These are phyloP conservation scores for Caenorhabditis becei DNA, from an alignment of 2,888 invertebrate genomes.

Conservation along the genomic window DNA sequence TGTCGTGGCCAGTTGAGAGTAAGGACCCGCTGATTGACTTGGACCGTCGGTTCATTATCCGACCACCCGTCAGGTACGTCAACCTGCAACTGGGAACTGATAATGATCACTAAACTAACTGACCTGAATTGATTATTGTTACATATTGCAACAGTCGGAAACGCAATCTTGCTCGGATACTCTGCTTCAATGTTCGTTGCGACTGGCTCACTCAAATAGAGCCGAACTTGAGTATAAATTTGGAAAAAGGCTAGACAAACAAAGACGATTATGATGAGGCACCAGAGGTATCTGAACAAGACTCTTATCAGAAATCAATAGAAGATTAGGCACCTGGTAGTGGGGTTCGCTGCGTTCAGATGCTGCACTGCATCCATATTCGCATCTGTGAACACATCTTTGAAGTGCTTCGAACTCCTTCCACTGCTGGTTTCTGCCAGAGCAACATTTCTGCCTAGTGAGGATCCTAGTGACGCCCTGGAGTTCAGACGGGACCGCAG, in stretches of 20 bases:
- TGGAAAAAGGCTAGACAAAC: constrained; percentile 75
- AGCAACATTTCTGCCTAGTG: constrained; percentile 34
- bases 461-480: constrained; percentile 52
- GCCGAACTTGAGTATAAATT: constrained; percentile 72
- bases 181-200: constrained; percentile 80
- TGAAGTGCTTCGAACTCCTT: constrained; percentile 61
- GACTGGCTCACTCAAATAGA: constrained; percentile 70
- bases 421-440: constrained; percentile 59
- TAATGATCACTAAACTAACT: background rate
- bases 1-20: constrained; percentile 54
- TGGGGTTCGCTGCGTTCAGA: constrained; percentile 68
- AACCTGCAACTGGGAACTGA: constrained; percentile 62
- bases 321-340: constrained; percentile 57
- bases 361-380: constrained; percentile 81
- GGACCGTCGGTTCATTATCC: constrained; percentile 74
- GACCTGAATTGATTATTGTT: constrained; percentile 81
- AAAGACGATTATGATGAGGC: constrained; percentile 73
- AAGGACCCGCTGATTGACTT: constrained; percentile 46
- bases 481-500: constrained; percentile 51
- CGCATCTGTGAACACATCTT: constrained; percentile 76
- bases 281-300: constrained; percentile 69
- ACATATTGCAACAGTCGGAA: constrained; percentile 80
- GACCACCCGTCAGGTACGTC: constrained; percentile 78
- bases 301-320: background rate
- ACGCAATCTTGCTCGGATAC: constrained; percentile 77